Evolutionary conservation across 2,113 vertebrate genomes (phyloP), one percentile per base, ranked within the genome.

Genomic region (Heliornis fulica): DNA sequence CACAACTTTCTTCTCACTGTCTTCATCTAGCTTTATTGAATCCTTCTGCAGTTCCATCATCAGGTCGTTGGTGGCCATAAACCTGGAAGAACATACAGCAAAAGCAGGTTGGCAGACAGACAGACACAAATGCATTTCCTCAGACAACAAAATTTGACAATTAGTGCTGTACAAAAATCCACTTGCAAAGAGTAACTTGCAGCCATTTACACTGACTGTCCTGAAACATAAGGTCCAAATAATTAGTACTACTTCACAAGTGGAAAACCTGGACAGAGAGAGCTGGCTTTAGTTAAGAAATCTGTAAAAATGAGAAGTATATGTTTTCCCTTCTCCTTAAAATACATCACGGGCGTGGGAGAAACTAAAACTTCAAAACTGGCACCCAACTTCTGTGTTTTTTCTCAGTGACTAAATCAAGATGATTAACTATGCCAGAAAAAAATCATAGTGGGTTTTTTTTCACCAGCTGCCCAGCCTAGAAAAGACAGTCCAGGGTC

Each of bases 51-150:
- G 97, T 97, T 99, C 99, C 51, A 99, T 95, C 99, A 99, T 99
- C 97, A 99, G 97, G 96, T 99, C 99, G 3, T 99, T 99, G 41
- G 99, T 99, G 87, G 99, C 99, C 99, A 99, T 99, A 96, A 99
- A 99, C 95, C 99, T 99, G 87, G 18, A 68, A 53, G 28, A 32
- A 71, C 25, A 89, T 1, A 68, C 0, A 70, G 51, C 43, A 89
- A 11, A 61, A 76, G 41, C 11, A 56, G 45, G 22, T 2, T 79
- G 51, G 70, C 34, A 51, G 64, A 41, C 21, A 19, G 6, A 40
- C 25, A 82, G 56, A 50, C 29, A 91, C 43, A 83, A 50, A 50
- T 4, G 4, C 19, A 34, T 16, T 26, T 56, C 50, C 38, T 70
- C 29, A 28, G 32, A 61, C 48, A 63, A 40, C 0, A 8, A 31